Percentiles rank a stretch among this genome's conserved stretches.
Conservation (phyloP, 2,888 invertebrate genomes). For the Noctua janthina region DNA sequence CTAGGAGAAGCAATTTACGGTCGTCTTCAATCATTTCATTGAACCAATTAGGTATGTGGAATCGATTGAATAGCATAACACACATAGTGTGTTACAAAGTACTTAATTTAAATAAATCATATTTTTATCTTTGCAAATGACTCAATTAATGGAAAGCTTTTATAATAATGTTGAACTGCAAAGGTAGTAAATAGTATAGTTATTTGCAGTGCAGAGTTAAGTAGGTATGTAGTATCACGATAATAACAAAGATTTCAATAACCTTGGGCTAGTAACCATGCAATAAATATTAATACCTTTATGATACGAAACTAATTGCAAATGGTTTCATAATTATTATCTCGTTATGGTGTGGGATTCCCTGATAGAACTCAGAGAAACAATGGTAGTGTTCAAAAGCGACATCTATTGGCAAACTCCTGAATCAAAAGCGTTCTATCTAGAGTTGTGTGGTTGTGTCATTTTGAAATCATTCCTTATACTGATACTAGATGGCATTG, state of each 20-base stretch:
- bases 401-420: slow-evolving; percentile 38
- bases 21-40: not conserved
- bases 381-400: not conserved
- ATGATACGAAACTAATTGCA: slow-evolving; percentile 19
- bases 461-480: not conserved
- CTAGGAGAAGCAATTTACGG: not conserved
- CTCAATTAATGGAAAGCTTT: not conserved
- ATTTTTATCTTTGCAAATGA: slow-evolving; percentile 18
- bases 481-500: slow-evolving; percentile 35
- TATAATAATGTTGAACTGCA: not conserved
- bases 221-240: not conserved
- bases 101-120: slow-evolving; percentile 1
- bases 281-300: slow-evolving; percentile 13
- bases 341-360: not conserved
- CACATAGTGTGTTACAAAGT: slow-evolving; percentile 2
- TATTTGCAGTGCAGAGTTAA: not conserved
- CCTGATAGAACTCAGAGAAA: not conserved
- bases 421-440: not conserved
- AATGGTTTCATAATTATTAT: slow-evolving; percentile 23
- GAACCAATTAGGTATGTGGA: not conserved
- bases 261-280: slow-evolving; percentile 12
- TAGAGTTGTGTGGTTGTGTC: slow-evolving; percentile 2
- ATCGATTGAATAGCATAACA: slow-evolving; percentile 9
- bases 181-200: not conserved
- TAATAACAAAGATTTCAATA: not conserved